Conservation (phyloP, 1,140 invertebrate species). For the Schlechtendalia chinensis region DNA sequence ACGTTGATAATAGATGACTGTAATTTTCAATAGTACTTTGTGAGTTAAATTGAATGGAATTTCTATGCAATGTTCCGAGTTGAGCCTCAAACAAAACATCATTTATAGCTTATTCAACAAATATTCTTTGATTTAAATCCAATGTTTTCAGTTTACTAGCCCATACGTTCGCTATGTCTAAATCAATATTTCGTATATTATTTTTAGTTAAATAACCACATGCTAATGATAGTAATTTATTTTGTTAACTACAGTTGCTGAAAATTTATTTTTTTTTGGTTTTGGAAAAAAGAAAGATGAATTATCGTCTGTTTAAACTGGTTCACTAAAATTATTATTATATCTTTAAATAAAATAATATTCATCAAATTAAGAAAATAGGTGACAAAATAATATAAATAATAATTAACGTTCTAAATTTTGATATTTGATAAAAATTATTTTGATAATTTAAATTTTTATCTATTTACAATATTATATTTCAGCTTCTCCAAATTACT, state of each 20-base stretch:
- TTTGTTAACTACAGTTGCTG: neutral
- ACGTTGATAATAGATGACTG: neutral
- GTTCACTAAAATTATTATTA: neutral
- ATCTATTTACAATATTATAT: slow-evolving; percentile 34
- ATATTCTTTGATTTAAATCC: slow-evolving; percentile 53
- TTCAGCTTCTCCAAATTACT: slow-evolving; percentile 46
- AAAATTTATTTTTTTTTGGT: slow-evolving; percentile 46
- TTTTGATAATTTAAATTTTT: neutral
- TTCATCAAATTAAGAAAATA: slow-evolving; percentile 35
- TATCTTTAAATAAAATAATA: slow-evolving; percentile 33
- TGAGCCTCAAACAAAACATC: slow-evolving; percentile 54
- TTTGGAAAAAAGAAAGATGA: slow-evolving; percentile 23
- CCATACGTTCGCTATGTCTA: slow-evolving; percentile 53
- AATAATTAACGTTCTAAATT: neutral
- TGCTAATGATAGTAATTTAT: slow-evolving; percentile 31
- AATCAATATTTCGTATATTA: slow-evolving; percentile 45
- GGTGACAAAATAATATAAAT: neutral
- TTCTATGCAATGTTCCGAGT: slow-evolving; percentile 53
- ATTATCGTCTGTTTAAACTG: slow-evolving; percentile 12
- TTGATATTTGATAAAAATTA: neutral
- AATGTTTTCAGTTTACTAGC: slow-evolving; percentile 54
- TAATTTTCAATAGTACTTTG: slow-evolving; percentile 19
- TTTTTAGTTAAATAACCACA: slow-evolving; percentile 50
- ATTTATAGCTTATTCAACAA: slow-evolving; percentile 55
- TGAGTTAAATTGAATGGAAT: slow-evolving; percentile 53